Base-by-base conservation (phyloP, 2,113 vertebrate species). In the Mirza zaza region DNA sequence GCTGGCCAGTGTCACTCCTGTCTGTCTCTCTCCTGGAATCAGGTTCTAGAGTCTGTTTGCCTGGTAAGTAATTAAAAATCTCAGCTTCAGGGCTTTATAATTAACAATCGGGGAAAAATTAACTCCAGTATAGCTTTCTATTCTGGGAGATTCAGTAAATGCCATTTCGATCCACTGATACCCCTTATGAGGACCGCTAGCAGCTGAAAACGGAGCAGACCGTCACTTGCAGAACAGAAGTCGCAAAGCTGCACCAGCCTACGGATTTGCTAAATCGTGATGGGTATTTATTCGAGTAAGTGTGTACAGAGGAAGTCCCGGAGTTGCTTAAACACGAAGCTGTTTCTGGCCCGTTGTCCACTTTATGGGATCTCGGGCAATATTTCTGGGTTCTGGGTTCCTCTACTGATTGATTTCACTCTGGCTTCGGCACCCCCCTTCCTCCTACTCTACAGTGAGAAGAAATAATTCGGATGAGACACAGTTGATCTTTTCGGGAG, bases 401-500 rank as follows among this genome's bases (percentile, higher is more conserved):
- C 10, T 90, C 34, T 27, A 4, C 34, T 52, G 11, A 5, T 34
- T 12, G 57, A 0, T 39, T 59, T 73, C 42, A 21, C 39, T 61
- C 6, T 2, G 25, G 20, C 48, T 14, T 32, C 27, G 34, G 7
- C 50, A 8, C 14, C 65, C 21, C 29, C 13, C 0, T 55, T 63
- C 63, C 39, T 32, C 1, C 5, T 50, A 36, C 94, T 92, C 80
- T 52, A 25, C 34, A 32, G 42, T 18, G n/a, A 52, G 89, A 90
- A 83, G 34, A 88, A 95, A 75, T 83, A 25, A 59, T 63, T 92
- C 65, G 29, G 27, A 67, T 63, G 87, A 71, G 71, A 88, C 90
- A 90, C 61, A 95, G 90, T 96, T 85, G 85, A 42, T 63, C 42
- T 67, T 73, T 92, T 48, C 84, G 63, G 48, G 82, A 45, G 65